Conservation (phyloP, 2,888 invertebrate genomes). For the Chloroclysta siterata region DNA sequence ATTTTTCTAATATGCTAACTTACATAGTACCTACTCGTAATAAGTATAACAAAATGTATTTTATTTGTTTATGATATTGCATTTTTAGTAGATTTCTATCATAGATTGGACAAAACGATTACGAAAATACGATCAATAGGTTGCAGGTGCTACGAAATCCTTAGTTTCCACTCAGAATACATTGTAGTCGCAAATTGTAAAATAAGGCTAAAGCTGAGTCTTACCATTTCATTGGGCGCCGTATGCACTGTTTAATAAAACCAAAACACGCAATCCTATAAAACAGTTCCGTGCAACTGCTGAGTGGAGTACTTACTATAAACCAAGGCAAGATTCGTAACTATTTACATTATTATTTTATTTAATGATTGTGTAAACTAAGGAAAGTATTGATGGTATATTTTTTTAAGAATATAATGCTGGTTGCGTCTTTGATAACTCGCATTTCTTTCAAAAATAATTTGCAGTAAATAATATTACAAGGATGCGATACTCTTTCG, state of each 20-base stretch:
- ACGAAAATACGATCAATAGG: not conserved
- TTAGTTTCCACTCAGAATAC: slow-evolving; percentile 25
- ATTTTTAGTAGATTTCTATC: too few species aligned
- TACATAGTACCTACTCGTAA: too few species aligned
- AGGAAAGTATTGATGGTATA: slow-evolving; percentile 5
- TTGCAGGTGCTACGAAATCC: not conserved
- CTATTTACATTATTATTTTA: slow-evolving; percentile 26
- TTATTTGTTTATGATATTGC: too few species aligned
- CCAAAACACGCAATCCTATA: slow-evolving; percentile 54
- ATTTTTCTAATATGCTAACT: too few species aligned
- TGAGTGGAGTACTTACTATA: slow-evolving; percentile 31
- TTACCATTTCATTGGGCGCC: slow-evolving; percentile 35
- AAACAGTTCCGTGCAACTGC: slow-evolving; percentile 49
- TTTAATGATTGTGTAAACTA: slow-evolving; percentile 17
- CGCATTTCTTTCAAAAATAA: too few species aligned
- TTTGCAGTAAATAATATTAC: not conserved
- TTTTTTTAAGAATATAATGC: slow-evolving; percentile 4
- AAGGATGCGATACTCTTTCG: slow-evolving; percentile 2
- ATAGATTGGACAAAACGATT: not conserved
- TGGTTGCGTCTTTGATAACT: not conserved
- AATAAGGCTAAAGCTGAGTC: slow-evolving; percentile 49
- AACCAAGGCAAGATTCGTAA: slow-evolving; percentile 39
- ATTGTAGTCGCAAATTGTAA: slow-evolving; percentile 40
- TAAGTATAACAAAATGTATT: too few species aligned
- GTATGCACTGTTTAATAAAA: slow-evolving; percentile 52